phyloP scores from a whole-genome alignment of 2,113 vertebrate genomes.

The Malurus elegans region DNA sequence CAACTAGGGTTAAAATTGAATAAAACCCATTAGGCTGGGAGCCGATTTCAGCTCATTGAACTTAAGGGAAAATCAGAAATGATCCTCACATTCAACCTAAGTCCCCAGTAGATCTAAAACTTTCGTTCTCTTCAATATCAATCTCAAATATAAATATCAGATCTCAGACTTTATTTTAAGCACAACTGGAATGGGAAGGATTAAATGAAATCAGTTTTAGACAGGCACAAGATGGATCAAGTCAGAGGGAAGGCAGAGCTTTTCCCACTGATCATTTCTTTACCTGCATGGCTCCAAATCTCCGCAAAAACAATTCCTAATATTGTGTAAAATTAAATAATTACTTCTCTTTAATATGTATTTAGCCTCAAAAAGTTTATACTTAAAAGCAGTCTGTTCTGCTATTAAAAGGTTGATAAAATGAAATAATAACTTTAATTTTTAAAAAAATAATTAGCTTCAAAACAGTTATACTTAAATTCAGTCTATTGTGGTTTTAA shows the following conservation, averaged over 20 bases:
- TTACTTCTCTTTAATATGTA: not conserved
- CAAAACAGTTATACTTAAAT: not conserved
- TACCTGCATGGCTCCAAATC: not conserved
- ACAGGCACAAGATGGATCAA: fast-evolving
- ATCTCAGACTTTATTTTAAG: not conserved
- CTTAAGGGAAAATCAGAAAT: not conserved
- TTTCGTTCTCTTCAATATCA: not conserved
- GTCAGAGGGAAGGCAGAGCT: not conserved
- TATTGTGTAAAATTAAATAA: not conserved
- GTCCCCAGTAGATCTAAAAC: not conserved
- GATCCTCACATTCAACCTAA: not conserved
- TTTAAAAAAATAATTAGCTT: not conserved
- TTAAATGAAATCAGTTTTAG: not conserved
- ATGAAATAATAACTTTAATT: not conserved
- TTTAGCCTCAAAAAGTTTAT: not conserved
- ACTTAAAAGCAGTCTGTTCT: not conserved
- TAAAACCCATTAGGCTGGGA: not conserved
- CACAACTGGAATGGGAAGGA: not conserved
- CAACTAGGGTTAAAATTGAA: not conserved
- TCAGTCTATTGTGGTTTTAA: not conserved
- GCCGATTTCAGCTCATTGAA: not conserved
- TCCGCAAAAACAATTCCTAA: not conserved
- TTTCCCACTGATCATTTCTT: not conserved
- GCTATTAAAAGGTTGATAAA: not conserved
- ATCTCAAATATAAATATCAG: not conserved